phyloP scores from a whole-genome alignment of 2,888 invertebrate genomes.

The Melitaea athalia region DNA sequence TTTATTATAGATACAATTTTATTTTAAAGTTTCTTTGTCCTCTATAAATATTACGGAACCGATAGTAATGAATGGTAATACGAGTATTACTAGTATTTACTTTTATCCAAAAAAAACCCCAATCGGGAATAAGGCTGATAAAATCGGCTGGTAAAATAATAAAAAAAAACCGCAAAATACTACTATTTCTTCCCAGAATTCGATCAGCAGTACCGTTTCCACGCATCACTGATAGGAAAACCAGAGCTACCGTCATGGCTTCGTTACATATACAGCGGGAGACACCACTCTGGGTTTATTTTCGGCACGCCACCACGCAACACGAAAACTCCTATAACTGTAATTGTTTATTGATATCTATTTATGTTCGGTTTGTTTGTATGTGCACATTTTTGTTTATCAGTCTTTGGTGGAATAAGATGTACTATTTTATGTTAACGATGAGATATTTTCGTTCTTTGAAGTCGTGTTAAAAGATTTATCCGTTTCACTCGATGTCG shows the following conservation, averaged over 20 bases:
- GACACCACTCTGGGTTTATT: conserved; percentile 89
- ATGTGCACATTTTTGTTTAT: neutral
- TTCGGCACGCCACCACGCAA: conserved; percentile 91
- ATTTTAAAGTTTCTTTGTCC: no score
- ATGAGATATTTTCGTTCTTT: neutral
- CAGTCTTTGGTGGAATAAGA: neutral
- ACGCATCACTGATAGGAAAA: conserved; percentile 87
- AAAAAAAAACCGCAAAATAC: neutral
- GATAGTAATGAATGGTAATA: no score
- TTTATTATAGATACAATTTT: no score
- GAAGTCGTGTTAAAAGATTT: neutral
- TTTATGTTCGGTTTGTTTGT: neutral
- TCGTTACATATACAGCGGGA: conserved; percentile 90
- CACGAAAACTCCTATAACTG: conserved; percentile 61
- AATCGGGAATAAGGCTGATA: no score
- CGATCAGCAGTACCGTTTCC: conserved; percentile 86
- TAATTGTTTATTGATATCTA: conserved; percentile 42
- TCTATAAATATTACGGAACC: no score
- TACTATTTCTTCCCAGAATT: conserved; percentile 63
- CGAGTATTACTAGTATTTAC: no score
- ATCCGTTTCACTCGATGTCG: neutral
- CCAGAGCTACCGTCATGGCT: conserved; percentile 95
- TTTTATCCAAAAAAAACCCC: no score
- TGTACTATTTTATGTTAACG: neutral
- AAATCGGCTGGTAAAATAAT: neutral